phyloP scores from a whole-genome alignment of 2,797 vertebrate species.

The Carduelis carduelis region DNA sequence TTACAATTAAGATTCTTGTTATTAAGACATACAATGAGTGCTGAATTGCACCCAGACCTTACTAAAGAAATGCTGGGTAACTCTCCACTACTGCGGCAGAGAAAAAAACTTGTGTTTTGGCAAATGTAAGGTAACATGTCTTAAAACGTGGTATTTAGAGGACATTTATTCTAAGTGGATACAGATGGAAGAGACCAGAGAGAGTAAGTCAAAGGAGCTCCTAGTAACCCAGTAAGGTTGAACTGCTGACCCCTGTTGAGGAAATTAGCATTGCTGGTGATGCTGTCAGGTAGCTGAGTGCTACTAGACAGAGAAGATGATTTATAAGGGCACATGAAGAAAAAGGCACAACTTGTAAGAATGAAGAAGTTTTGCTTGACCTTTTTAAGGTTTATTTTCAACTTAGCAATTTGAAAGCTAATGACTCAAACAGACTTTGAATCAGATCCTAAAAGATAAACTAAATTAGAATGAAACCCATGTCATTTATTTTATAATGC shows the following conservation, averaged over 20 bases:
- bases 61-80: background rate
- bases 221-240: conserved; percentile 24
- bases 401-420: background rate
- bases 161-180: conserved; percentile 18
- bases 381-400: background rate
- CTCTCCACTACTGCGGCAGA: background rate
- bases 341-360: background rate
- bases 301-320: conserved; percentile 1
- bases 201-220: background rate
- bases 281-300: conserved; percentile 5
- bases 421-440: background rate
- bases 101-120: background rate
- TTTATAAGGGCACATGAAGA: background rate
- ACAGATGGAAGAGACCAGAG: conserved; percentile 20
- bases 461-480: background rate
- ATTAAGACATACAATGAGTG: background rate
- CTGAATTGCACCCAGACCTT: background rate
- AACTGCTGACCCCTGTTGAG: conserved; percentile 53
- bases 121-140: background rate
- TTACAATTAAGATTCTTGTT: background rate
- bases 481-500: background rate
- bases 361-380: background rate
- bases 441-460: background rate
- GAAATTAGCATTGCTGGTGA: background rate
- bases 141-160: background rate